phyloP scores from a whole-genome alignment of 1,140 invertebrate species.

The Idris sp. region DNA sequence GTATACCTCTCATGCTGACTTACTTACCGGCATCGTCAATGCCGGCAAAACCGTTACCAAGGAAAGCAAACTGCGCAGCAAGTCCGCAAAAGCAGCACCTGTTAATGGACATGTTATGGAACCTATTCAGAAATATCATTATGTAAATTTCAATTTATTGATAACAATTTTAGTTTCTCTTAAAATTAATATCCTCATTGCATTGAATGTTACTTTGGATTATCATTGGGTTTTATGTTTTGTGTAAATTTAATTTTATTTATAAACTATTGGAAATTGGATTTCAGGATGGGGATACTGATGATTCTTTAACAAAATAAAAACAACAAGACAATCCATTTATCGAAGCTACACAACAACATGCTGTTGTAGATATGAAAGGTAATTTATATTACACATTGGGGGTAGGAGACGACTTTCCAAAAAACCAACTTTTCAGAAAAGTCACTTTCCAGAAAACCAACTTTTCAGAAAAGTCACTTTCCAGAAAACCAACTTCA shows the following conservation, averaged over 20 bases:
- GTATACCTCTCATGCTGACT: constrained; percentile 94
- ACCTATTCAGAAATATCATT: constrained; percentile 84
- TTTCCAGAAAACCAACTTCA: too few species aligned
- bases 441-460: too few species aligned
- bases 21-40: constrained; percentile 85
- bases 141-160: constrained; percentile 80
- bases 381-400: constrained; percentile 83
- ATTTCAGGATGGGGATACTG: constrained; percentile 85
- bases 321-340: constrained; percentile 95
- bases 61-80: constrained; percentile 87
- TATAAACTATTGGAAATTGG: too few species aligned
- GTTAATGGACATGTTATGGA: constrained; percentile 81
- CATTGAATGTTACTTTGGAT: too few species aligned
- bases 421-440: too few species aligned
- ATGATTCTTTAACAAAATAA: constrained; percentile 88
- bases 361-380: constrained; percentile 95
- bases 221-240: too few species aligned
- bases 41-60: constrained; percentile 87
- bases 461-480: too few species aligned
- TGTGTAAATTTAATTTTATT: not conserved
- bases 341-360: constrained; percentile 90
- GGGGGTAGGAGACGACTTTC: too few species aligned
- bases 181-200: too few species aligned
- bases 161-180: too few species aligned
- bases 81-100: constrained; percentile 84